Evolutionary conservation across 2,888 invertebrate genomes (phyloP).

Genomic region (Melipona beecheii): DNA sequence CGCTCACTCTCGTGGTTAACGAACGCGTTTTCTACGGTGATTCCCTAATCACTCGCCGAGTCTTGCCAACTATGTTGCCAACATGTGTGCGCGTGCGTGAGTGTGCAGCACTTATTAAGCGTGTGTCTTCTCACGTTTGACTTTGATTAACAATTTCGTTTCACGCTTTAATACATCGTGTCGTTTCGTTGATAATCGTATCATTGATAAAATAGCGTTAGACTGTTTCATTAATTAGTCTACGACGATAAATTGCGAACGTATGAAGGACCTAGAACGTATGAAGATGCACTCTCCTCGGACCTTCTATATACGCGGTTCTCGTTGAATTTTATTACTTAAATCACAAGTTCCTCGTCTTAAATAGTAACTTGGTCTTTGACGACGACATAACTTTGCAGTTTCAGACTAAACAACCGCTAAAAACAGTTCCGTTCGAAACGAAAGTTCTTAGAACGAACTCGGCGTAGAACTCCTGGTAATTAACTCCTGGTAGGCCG

Average conservation of each 20-base stretch:
- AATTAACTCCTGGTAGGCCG: slow-evolving; percentile 11
- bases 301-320: no score
- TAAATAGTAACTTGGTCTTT: no score
- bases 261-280: no score
- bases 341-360: no score
- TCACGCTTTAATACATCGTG: neutral
- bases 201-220: neutral
- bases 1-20: slow-evolving; percentile 50
- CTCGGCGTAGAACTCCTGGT: slow-evolving; percentile 28
- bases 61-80: neutral
- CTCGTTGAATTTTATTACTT: no score
- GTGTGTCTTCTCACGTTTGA: slow-evolving; percentile 32
- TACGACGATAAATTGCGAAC: no score
- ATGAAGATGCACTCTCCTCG: no score
- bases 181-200: neutral
- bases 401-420: no score
- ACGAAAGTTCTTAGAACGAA: neutral
- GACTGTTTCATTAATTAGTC: no score
- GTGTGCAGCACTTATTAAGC: neutral
- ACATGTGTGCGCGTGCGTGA: neutral
- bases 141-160: slow-evolving; percentile 44
- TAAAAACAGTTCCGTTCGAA: no score
- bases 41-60: slow-evolving; percentile 39
- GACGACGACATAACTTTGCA: no score
- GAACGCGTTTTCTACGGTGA: slow-evolving; percentile 55